Percentiles rank a stretch among this genome's conserved stretches.
Conservation (phyloP, 2,888 invertebrate species). For the Matsumyia berberina region DNA sequence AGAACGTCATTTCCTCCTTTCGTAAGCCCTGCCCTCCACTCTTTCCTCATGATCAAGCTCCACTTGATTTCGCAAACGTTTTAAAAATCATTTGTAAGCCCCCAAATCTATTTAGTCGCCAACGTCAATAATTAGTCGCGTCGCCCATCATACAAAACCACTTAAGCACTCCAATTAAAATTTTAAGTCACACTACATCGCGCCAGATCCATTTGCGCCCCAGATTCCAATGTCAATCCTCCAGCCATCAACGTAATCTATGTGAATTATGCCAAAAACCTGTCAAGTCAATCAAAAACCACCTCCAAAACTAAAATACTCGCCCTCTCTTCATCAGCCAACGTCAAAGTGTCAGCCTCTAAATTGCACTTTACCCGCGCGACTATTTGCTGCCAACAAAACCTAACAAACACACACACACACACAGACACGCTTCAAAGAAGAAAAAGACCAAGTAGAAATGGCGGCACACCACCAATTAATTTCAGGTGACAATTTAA, state of each 20-base stretch:
- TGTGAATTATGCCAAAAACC: conserved; percentile 66
- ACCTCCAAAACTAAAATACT: conserved; percentile 34
- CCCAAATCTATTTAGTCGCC: no score
- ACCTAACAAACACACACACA: conserved; percentile 39
- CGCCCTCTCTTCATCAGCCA: conserved; percentile 40
- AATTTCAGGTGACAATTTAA: conserved; percentile 83
- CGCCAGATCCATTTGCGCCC: conserved; percentile 56
- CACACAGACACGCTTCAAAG: neutral
- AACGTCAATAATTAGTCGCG: neutral
- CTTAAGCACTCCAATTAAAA: conserved; percentile 64
- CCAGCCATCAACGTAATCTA: conserved; percentile 63
- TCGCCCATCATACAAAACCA: conserved; percentile 27
- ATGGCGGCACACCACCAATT: conserved; percentile 78
- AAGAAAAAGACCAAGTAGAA: conserved; percentile 29
- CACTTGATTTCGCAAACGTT: no score
- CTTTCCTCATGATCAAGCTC: no score
- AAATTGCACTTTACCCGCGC: conserved; percentile 45
- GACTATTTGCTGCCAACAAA: conserved; percentile 13
- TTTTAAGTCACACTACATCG: conserved; percentile 45
- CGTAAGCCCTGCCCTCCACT: no score
- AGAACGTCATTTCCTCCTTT: no score
- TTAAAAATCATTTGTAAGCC: no score
- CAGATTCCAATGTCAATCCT: conserved; percentile 65
- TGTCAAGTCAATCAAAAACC: conserved; percentile 69
- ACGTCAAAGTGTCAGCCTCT: conserved; percentile 61